phyloP scores from a whole-genome alignment of 2,888 invertebrate species.

The Drosophila kanekoi region DNA sequence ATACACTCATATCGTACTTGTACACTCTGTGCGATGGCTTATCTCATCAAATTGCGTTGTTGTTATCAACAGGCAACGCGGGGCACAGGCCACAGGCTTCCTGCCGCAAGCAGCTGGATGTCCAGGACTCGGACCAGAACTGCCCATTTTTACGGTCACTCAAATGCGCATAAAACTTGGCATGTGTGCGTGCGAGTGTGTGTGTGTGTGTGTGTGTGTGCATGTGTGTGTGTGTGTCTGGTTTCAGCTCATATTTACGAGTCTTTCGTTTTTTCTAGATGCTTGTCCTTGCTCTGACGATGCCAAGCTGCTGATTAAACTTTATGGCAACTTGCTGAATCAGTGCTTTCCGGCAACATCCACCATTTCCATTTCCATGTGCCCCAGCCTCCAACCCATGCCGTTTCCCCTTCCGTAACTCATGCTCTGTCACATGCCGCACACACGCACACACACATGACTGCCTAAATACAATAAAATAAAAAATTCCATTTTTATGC shows the following conservation, averaged over 20 bases:
- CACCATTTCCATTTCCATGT: slow-evolving; percentile 7
- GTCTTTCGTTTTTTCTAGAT: slow-evolving; percentile 28
- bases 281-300: slow-evolving; percentile 43
- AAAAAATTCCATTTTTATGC: slow-evolving; percentile 64
- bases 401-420: slow-evolving; percentile 8
- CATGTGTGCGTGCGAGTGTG: slow-evolving; percentile 18
- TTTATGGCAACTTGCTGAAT: slow-evolving; percentile 82
- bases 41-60: slow-evolving; percentile 70
- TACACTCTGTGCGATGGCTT: slow-evolving; percentile 34
- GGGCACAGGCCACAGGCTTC: slow-evolving; percentile 42
- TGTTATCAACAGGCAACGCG: slow-evolving; percentile 66
- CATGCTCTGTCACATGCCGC: slow-evolving; percentile 26
- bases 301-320: slow-evolving; percentile 83
- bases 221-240: slow-evolving; percentile 24
- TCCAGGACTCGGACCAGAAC: slow-evolving; percentile 31
- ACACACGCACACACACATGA: slow-evolving; percentile 13
- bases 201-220: slow-evolving; percentile 23
- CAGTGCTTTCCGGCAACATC: slow-evolving; percentile 56
- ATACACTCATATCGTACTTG: neutral
- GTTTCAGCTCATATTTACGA: slow-evolving; percentile 69
- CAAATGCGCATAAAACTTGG: slow-evolving; percentile 71
- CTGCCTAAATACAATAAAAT: slow-evolving; percentile 47
- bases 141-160: slow-evolving; percentile 73
- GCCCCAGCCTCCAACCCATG: neutral
- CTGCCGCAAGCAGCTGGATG: slow-evolving; percentile 26